A percentile compares a stretch with the other conserved stretches of the same genome.
These are phyloP conservation scores for Drosophila suboccidentalis DNA, from an alignment of 2,888 invertebrate species.

Conservation along the genomic window DNA sequence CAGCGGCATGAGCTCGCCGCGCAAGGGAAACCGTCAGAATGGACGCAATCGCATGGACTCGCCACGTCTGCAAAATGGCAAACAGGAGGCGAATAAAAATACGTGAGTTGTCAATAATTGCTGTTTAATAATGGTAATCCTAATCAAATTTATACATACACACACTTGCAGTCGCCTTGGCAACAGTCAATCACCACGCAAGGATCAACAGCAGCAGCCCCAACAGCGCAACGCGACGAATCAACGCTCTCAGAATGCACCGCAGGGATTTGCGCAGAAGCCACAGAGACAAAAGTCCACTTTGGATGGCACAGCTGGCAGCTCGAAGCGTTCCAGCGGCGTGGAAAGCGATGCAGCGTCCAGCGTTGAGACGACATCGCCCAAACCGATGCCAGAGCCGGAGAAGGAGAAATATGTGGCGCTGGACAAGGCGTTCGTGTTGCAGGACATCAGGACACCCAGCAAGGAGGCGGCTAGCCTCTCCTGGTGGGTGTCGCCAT, in stretches of 20 bases:
- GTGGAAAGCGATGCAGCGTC: slow-evolving; percentile 53
- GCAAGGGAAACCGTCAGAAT: slow-evolving; percentile 70
- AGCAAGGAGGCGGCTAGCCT: slow-evolving; percentile 88
- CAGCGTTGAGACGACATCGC: slow-evolving; percentile 21
- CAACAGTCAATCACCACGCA: slow-evolving; percentile 62
- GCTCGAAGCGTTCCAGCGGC: slow-evolving; percentile 67
- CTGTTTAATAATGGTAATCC: too few species aligned
- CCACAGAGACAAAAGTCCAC: slow-evolving; percentile 69
- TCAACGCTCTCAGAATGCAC: slow-evolving; percentile 81
- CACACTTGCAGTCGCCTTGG: slow-evolving; percentile 63
- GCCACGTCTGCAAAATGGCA: slow-evolving; percentile 79
- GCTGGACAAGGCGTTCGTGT: slow-evolving; percentile 86
- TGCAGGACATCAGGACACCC: slow-evolving; percentile 86
- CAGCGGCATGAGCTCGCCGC: slow-evolving; percentile 73
- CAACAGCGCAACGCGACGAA: slow-evolving; percentile 41
- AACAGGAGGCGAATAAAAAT: slow-evolving; percentile 71
- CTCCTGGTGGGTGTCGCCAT: slow-evolving; percentile 92
- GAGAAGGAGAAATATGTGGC: slow-evolving; percentile 86
- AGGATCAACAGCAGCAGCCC: slow-evolving; percentile 49
- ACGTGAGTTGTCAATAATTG: slow-evolving; percentile 53
- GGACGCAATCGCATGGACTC: slow-evolving; percentile 69
- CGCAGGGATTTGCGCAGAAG: slow-evolving; percentile 81
- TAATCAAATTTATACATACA: too few species aligned
- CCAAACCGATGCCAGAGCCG: slow-evolving; percentile 12
- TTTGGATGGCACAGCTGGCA: slow-evolving; percentile 44